phyloP scores from a whole-genome alignment of 2,113 vertebrate genomes.

The Pica pica region DNA sequence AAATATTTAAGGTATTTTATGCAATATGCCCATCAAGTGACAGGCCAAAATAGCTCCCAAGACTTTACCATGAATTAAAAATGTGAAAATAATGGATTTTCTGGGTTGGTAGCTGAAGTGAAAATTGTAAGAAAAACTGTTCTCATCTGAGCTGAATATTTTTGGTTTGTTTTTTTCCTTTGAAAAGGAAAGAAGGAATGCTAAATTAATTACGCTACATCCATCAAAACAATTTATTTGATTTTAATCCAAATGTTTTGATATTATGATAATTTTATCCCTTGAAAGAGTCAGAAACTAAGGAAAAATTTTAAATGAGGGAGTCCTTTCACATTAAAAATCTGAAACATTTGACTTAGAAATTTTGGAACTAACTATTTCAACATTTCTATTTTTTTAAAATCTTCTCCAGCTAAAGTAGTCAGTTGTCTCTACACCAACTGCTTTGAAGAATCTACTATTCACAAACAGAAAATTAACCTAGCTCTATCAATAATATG shows the following conservation, averaged over 20 bases:
- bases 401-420: background rate
- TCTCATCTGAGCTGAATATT: background rate
- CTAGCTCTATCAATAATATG: background rate
- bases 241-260: background rate
- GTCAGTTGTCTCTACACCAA: background rate
- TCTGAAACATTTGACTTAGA: background rate
- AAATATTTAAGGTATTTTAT: constrained; percentile 57
- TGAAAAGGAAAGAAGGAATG: background rate
- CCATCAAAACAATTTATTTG: background rate
- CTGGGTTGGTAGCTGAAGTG: constrained; percentile 15
- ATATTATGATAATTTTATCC: background rate
- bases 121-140: constrained; percentile 11
- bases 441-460: background rate
- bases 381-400: background rate
- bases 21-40: constrained; percentile 46
- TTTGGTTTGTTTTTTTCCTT: background rate
- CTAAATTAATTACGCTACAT: background rate
- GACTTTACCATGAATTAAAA: constrained; percentile 59
- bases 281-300: background rate
- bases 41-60: constrained; percentile 41
- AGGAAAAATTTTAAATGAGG: background rate
- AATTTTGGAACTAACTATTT: background rate
- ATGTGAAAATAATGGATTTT: constrained; percentile 60
- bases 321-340: background rate
- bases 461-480: background rate